Evolutionary conservation across 1,140 invertebrate species (phyloP).

Genomic region (Drosophila navojoa): DNA sequence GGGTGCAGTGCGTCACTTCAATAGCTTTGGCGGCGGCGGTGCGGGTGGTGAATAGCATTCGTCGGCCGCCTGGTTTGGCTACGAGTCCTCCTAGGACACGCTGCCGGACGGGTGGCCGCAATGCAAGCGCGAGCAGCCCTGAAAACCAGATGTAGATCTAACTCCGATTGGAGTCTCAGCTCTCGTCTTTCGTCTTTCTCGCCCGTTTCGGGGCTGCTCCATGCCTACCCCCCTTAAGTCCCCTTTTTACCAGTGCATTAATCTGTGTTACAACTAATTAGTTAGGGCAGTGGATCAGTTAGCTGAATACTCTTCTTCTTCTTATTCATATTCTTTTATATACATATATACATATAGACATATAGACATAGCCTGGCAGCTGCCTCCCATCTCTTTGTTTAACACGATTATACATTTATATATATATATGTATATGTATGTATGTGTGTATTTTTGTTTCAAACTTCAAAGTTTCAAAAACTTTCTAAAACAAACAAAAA

Average conservation of each 20-base stretch:
- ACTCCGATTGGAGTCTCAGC: neutral
- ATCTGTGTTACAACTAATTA: constrained; percentile 75
- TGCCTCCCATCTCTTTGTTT: neutral
- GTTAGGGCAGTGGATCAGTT: constrained; percentile 27
- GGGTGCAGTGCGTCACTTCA: constrained; percentile 79
- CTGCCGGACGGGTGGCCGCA: constrained; percentile 63
- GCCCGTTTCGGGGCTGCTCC: neutral
- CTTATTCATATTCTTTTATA: constrained; percentile 5
- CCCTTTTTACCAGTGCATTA: constrained; percentile 79
- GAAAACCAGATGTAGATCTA: neutral
- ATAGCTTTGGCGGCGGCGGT: constrained; percentile 77
- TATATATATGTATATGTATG: neutral
- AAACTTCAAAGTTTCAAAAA: constrained; percentile 68
- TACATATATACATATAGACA: constrained; percentile 1
- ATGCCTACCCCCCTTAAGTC: constrained; percentile 2
- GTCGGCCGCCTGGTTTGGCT: constrained; percentile 83
- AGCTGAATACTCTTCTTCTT: constrained; percentile 10
- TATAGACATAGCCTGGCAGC: too few relatives aligned
- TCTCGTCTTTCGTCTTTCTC: neutral
- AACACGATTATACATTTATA: neutral
- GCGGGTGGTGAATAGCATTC: constrained; percentile 81
- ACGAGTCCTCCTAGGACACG: constrained; percentile 79
- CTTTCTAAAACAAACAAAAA: constrained; percentile 53
- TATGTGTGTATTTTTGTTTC: constrained; percentile 43
- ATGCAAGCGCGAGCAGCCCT: constrained; percentile 59